phyloP scores from a whole-genome alignment of 2,797 vertebrate genomes.

The Heliangelus exortis region DNA sequence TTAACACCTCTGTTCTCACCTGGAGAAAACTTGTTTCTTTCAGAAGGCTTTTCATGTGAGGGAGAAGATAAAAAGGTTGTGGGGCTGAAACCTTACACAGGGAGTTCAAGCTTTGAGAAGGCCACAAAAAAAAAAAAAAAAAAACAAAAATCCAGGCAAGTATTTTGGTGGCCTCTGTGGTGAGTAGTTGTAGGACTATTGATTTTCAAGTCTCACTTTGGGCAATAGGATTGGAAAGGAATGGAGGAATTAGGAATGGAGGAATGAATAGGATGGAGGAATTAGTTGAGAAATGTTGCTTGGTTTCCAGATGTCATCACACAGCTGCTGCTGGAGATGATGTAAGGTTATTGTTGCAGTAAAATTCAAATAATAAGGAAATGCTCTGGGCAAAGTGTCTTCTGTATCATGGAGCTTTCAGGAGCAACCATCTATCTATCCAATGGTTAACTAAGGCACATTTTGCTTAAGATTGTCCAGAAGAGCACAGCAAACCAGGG shows the following conservation, averaged over 20 bases:
- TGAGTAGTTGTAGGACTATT: background rate
- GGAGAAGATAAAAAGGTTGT: background rate
- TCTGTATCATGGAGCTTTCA: background rate
- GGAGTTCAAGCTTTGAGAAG: background rate
- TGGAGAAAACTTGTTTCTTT: background rate
- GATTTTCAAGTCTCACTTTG: background rate
- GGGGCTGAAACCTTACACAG: background rate
- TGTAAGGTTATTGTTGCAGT: background rate
- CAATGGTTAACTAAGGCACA: accelerated
- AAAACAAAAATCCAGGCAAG: background rate
- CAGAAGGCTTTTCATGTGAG: background rate
- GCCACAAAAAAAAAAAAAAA: too few relatives aligned
- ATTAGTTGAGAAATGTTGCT: background rate
- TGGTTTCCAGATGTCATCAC: background rate
- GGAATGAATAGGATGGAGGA: background rate
- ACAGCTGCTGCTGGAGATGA: background rate
- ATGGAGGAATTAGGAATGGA: background rate
- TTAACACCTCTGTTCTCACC: background rate
- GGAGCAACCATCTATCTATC: background rate
- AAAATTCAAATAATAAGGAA: background rate
- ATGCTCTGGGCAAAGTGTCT: background rate
- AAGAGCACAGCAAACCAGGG: accelerated
- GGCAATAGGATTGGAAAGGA: background rate
- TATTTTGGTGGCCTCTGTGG: background rate
- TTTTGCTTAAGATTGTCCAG: background rate